Evolutionary conservation across 2,888 invertebrate genomes (phyloP), one percentile per base, ranked within the genome.

Genomic region (Chymomyza procnemis): DNA sequence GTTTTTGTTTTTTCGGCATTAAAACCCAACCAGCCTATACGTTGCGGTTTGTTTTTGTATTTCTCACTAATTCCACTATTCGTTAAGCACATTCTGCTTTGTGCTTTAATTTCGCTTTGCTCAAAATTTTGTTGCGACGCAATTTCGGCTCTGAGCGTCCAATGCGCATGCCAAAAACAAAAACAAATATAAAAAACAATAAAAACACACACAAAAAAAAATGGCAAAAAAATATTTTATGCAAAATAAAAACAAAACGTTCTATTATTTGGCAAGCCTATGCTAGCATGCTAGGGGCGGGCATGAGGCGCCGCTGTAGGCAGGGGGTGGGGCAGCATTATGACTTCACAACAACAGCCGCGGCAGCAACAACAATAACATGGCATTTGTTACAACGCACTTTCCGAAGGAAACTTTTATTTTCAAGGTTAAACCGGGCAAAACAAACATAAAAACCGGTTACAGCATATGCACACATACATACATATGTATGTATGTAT

Each of bases 381-480:
- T 73, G 69, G 65, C 67, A 69, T 66, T 68, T 73, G 69, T 75
- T 71, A 77, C 74, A 59, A 66, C 21, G 26, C 55, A 66, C 21
- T 60, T 64, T 63, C 73, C 73, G 64, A 60, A 73, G 9, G n/a
- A 73, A 79, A 60, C 14, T n/a, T 50, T 19, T 70, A n/a, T n/a
- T 83, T 88, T 89, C 89, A 89, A 89, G 89, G 89, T 89, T 89
- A 89, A 88, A 85, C 85, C 86, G 89, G 89, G 78, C 88, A 83
- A 88, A 89, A 85, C 80, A 85, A 88, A 88, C 82, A 81, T 83
- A 74, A 89, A 73, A 82, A 80, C 82, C 86, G 86, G 82, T 84
- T 84, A 80, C 73, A 84, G 69, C 75, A 70, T 70, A 78, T 21
- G 67, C 48, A 30, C 5, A 30, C 50, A 64, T 12, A 4, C 1